These are phyloP conservation scores for Synergus itoensis DNA, from an alignment of 2,888 invertebrate species.

Conservation along the genomic window DNA sequence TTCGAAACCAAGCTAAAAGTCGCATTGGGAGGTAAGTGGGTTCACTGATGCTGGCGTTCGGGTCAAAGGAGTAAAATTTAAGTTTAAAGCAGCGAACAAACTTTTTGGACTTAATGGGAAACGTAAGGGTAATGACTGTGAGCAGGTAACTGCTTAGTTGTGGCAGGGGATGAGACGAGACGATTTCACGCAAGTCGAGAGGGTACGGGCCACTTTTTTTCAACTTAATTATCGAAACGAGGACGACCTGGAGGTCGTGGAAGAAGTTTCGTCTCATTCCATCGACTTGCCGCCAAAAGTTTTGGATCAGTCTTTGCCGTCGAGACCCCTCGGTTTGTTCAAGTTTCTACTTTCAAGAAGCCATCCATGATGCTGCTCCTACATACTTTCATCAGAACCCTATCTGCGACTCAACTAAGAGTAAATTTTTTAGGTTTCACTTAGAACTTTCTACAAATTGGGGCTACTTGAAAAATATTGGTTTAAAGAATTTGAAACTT, in stretches of 20 bases:
- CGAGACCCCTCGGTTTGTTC: conserved; percentile 49
- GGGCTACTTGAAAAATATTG: conserved; percentile 15
- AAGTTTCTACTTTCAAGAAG: conserved; percentile 55
- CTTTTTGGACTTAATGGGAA: conserved; percentile 38
- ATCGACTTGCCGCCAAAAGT: conserved; percentile 56
- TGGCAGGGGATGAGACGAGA: conserved; percentile 34
- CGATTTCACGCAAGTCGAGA: conserved; percentile 56
- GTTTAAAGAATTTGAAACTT: neutral
- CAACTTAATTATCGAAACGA: conserved; percentile 72
- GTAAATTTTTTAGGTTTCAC: conserved; percentile 31
- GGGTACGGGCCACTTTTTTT: conserved; percentile 67
- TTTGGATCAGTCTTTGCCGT: conserved; percentile 57
- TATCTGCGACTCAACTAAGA: conserved; percentile 10
- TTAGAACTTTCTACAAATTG: conserved; percentile 16
- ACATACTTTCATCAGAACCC: conserved; percentile 38
- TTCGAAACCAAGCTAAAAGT: conserved; percentile 35
- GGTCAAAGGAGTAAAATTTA: conserved; percentile 46
- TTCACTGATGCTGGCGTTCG: conserved; percentile 30
- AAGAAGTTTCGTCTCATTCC: conserved; percentile 36
- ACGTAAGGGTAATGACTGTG: conserved; percentile 45
- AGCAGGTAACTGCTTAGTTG: conserved; percentile 44
- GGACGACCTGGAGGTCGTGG: conserved; percentile 49
- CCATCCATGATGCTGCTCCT: conserved; percentile 42
- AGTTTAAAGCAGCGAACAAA: conserved; percentile 45
- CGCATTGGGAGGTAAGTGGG: conserved; percentile 34